Base-by-base conservation (phyloP, 2,113 vertebrate species). In the Urocynchramus pylzowi region DNA sequence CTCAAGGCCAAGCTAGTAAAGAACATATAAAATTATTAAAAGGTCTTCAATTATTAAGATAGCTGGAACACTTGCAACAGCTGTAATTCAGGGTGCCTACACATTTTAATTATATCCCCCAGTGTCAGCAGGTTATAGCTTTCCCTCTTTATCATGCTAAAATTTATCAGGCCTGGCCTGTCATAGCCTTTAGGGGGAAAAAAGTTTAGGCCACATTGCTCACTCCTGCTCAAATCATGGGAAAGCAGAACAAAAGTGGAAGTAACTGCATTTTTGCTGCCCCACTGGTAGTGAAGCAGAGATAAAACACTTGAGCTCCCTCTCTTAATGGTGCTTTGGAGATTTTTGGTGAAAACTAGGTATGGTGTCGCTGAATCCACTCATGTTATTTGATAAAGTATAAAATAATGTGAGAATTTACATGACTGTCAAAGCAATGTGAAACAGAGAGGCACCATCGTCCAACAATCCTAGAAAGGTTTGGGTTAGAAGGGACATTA, bases 1-100 rank as follows among this genome's bases (percentile, higher is more conserved):
- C 89, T 96, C 93, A 90, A 89, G 83, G 94, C 94, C 87, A 85
- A 93, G 88, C 67, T 94, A 80, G 70, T 56, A 83, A 87, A 90
- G 54, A 94, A 95, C 82, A 89, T 87, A 79, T 10, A 92, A 81
- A 96, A 93, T 94, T 95, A 96, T 95, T 95, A 93, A 91, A 93
- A 94, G 85, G 76, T 88, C 94, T 97, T 96, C 82, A 84, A 59
- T 94, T 95, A 96, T 90, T 90, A 77, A 61, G 50, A 56, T 23
- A 94, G 88, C 75, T 80, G 59, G 79, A 95, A 89, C 76, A 67
- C 42, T 93, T 19, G 1, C 42, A 88, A 95, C 80, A 84, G 88
- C 85, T 83, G 69, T 82, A 97, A 88, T 52, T 95, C 90, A 96
- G 70, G 84, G 75, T 87, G 86, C 90, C 93, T 94, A 50, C 75